Evolutionary conservation across 2,888 invertebrate species (phyloP).

Genomic region (Meliscaeva auricollis): DNA sequence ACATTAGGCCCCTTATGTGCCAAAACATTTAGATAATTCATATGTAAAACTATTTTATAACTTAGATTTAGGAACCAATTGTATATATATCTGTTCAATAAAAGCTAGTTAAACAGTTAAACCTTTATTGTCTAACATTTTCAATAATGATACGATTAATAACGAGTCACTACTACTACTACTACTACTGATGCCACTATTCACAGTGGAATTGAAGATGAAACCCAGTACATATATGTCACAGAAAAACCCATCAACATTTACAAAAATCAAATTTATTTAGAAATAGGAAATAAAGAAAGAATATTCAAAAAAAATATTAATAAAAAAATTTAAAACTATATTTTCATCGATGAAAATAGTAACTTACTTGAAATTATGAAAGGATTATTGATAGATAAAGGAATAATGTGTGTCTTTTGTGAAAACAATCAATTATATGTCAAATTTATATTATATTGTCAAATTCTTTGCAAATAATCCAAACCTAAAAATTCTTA

Average conservation of each 20-base stretch:
- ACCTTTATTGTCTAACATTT: no score
- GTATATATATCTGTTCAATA: no score
- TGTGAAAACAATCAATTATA: background rate
- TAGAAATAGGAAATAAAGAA: background rate
- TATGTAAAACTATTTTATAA: no score
- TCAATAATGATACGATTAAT: no score
- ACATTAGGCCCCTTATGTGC: no score
- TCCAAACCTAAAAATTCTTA: background rate
- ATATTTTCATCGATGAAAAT: background rate
- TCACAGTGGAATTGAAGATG: slow-evolving; percentile 14
- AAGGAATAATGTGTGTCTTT: background rate
- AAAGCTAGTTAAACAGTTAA: no score
- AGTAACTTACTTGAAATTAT: background rate
- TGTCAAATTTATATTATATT: background rate
- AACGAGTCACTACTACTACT: no score
- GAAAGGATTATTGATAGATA: slow-evolving; percentile 3
- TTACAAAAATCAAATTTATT: slow-evolving; percentile 20
- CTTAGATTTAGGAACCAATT: no score
- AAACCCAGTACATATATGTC: background rate
- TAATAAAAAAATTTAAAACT: slow-evolving; percentile 23
- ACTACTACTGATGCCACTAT: background rate
- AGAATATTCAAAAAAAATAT: background rate
- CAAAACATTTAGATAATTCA: no score
- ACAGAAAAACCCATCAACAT: slow-evolving; percentile 5
- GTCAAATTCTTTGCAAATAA: background rate